Evolutionary conservation across 2,797 vertebrate genomes (phyloP), one percentile per base, ranked within the genome.

Genomic region (Buceros bicornis): DNA sequence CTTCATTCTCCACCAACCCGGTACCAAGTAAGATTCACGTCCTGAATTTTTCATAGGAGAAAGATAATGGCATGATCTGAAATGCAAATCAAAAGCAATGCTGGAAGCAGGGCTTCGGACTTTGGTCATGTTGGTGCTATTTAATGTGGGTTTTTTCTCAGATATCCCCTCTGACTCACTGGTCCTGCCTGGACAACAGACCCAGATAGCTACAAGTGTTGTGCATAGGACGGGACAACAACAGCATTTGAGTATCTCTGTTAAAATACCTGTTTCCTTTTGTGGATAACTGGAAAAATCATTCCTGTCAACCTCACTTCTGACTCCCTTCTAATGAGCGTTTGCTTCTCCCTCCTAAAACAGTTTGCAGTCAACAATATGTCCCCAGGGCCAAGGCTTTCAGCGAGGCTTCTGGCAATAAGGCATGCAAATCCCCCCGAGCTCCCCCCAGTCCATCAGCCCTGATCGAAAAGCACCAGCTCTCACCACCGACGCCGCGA

Each of bases 401-500:
- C 57, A 60, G 51, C 45, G 53, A 8, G 6, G 3, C 18, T 61
- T 51, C 26, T 62, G 50, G 35, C 69, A 80, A 40, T 16, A 16
- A 43, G 7, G 47, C 35, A 24, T 13, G 19, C 29, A 56, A 51
- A 84, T 66, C 64, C 42, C 60, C 12, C 16, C 11, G 1, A 12
- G 15, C 66, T 66, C 53, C 7, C 3, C 42, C n/a, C 37, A 43
- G 76, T 26, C 15, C 3, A 1, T 25, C 29, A 29, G 37, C 13
- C 13, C 45, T 37, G 16, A 18, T 51, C 28, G 29, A 58, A 79
- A 92, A 69, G 13, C 9, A 0, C 6, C 0, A 0, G 43, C 60
- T 77, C 31, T 29, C 14, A 19, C 33, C 0, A 0, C 24, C 26
- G 17, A 25, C 3, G 0, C 17, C 0, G 0, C 13, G 69, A 48